Percentiles rank a stretch among this genome's conserved stretches.
These are phyloP conservation scores for Poeciliopsis infans DNA, from an alignment of 2,797 vertebrate genomes.

Conservation along the genomic window DNA sequence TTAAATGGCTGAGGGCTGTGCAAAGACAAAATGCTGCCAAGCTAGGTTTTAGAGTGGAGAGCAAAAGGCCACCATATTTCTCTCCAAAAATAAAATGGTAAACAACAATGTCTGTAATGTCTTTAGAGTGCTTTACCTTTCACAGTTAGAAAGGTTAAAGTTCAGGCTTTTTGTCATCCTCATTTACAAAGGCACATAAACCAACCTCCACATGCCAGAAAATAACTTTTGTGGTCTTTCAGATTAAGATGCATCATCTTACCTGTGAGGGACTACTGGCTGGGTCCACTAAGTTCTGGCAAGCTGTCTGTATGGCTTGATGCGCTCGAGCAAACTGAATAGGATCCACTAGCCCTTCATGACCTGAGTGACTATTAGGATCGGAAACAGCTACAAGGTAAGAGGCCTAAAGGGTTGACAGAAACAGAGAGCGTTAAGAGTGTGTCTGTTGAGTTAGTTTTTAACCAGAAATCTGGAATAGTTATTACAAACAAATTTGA, in stretches of 20 bases:
- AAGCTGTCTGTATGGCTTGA: slow-evolving; percentile 98
- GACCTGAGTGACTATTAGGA: slow-evolving; percentile 96
- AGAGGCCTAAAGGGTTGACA: slow-evolving; percentile 83
- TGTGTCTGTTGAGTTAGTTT: background rate
- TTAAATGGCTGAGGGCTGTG: background rate
- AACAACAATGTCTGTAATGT: background rate
- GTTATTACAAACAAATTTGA: slow-evolving; percentile 7
- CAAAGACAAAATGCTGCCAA: background rate
- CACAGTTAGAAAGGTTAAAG: background rate
- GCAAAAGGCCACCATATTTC: background rate
- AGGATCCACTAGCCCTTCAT: slow-evolving; percentile 97
- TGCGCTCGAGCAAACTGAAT: slow-evolving; percentile 97
- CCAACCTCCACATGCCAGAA: slow-evolving; percentile 3
- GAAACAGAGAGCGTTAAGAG: slow-evolving; percentile 13
- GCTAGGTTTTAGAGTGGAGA: background rate
- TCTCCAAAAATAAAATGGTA: background rate
- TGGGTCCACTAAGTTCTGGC: slow-evolving; percentile 96
- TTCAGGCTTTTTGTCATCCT: background rate
- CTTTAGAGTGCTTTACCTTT: background rate
- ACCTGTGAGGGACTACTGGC: slow-evolving; percentile 98
- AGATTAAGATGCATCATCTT: slow-evolving; percentile 33
- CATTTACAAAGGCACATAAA: background rate
- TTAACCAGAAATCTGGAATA: background rate
- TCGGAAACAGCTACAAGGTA: slow-evolving; percentile 98
- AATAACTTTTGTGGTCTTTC: background rate